A percentile compares a stretch with the other conserved stretches of the same genome.
These are phyloP conservation scores for Garrulus glandarius DNA, from an alignment of 2,797 vertebrate species.

Conservation along the genomic window DNA sequence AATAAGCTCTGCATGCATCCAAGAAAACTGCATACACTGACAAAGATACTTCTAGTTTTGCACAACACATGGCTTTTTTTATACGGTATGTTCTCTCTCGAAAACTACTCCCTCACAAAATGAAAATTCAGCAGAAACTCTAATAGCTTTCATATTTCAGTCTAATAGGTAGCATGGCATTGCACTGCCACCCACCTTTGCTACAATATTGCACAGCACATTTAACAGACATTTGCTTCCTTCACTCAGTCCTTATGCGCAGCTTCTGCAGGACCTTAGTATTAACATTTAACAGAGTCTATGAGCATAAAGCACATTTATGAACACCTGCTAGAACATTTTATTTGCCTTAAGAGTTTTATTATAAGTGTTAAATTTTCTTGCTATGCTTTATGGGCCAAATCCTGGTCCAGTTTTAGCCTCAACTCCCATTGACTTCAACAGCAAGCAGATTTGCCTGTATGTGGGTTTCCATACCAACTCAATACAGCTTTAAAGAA, in stretches of 20 bases:
- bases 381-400: constrained; percentile 68
- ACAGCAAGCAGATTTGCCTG: not conserved
- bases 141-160: constrained; percentile 76
- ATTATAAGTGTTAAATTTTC: constrained; percentile 68
- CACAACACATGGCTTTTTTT: constrained; percentile 44
- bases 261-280: constrained; percentile 53
- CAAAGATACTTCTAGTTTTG: constrained; percentile 37
- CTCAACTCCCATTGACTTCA: not conserved
- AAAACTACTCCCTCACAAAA: constrained; percentile 68
- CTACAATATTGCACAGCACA: constrained; percentile 57
- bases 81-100: constrained; percentile 12
- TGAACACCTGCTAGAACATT: constrained; percentile 72
- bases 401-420: constrained; percentile 27
- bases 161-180: constrained; percentile 51
- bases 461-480: constrained; percentile 20
- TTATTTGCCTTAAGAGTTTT: constrained; percentile 75
- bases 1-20: constrained; percentile 23
- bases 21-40: constrained; percentile 38
- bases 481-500: constrained; percentile 48
- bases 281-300: constrained; percentile 72
- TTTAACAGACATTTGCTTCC: constrained; percentile 62
- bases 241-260: constrained; percentile 12
- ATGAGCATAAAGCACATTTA: constrained; percentile 71
- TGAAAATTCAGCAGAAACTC: constrained; percentile 70
- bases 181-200: constrained; percentile 57